Conservation (phyloP, 2,888 invertebrate species). For the Pocota personata region DNA sequence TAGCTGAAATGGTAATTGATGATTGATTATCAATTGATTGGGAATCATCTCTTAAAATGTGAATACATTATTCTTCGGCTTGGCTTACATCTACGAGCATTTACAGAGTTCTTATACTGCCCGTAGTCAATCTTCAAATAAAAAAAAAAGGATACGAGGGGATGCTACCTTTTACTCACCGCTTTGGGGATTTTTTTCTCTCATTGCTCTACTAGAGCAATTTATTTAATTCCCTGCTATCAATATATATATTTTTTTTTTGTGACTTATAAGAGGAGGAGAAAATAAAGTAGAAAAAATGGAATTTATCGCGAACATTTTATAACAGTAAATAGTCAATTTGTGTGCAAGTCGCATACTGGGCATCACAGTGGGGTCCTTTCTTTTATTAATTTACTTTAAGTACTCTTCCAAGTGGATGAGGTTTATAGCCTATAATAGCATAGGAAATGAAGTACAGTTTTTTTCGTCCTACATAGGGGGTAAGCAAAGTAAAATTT, state of each 20-base stretch:
- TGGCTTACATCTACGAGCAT: slow-evolving; percentile 10
- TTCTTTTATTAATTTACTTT: slow-evolving; percentile 57
- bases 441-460: slow-evolving; percentile 15
- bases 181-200: neutral
- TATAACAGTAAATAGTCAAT: slow-evolving; percentile 64
- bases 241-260: too few species aligned
- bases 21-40: slow-evolving; percentile 79
- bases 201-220: neutral
- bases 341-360: slow-evolving; percentile 64
- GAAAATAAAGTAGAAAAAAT: neutral
- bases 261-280: neutral
- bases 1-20: slow-evolving; percentile 81
- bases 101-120: slow-evolving; percentile 29
- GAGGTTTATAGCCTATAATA: slow-evolving; percentile 41
- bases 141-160: neutral
- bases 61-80: slow-evolving; percentile 36
- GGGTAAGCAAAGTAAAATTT: neutral
- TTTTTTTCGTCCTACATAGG: neutral
- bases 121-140: slow-evolving; percentile 25
- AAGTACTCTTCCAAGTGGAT: slow-evolving; percentile 47
- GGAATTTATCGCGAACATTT: slow-evolving; percentile 51
- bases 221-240: too few species aligned
- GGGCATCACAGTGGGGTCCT: slow-evolving; percentile 16
- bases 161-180: neutral
- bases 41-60: slow-evolving; percentile 54